Evolutionary conservation across 2,888 invertebrate genomes (phyloP), one percentile per base, ranked within the genome.

Genomic region (Lacanobia wlatinum): DNA sequence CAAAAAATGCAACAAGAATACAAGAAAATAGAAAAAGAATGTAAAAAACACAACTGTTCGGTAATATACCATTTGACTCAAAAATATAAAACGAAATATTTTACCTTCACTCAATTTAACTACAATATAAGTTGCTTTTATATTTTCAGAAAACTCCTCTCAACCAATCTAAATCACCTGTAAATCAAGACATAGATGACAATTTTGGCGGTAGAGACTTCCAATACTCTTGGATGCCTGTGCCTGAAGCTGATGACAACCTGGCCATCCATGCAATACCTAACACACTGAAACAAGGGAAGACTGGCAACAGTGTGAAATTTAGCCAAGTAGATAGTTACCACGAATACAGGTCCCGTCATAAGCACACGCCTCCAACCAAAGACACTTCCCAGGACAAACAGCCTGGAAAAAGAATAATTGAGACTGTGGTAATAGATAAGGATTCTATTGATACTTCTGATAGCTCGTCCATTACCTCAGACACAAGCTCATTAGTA

Each of bases 221-320:
- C 59, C 91, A 94, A 80, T 96, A 96, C 77, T 95, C 96, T 12
- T 96, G 96, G 96, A 93, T 96, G 94, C 96, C 96, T 8, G 94
- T 95, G 1, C 96, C 96, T 0, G 96, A 96, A n/a, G 88, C 92
- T 61, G 95, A 95, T 66, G 88, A 89, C 2, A 93, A 90, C 65
- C 89, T 95, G 1, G 93, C 93, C 14, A 90, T 95, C 16, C 96
- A 96, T 77, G 92, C 94, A 2, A 92, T 96, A 82, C 94, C 95
- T 1, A 93, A 90, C 12, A 86, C 88, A 28, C 77, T 90, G 2
- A 91, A 89, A 61, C 91, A 90, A 60, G 87, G 88, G 0, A 94
- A 92, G 73, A 76, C 87, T 23, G 90, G 88, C n/a, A 94, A 93
- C 69, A 88, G 88, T 55, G 95, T 96, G 0, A 95, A 94, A 77